Evolutionary conservation across 2,113 vertebrate genomes (phyloP).

Genomic region (Otocyon megalotis): DNA sequence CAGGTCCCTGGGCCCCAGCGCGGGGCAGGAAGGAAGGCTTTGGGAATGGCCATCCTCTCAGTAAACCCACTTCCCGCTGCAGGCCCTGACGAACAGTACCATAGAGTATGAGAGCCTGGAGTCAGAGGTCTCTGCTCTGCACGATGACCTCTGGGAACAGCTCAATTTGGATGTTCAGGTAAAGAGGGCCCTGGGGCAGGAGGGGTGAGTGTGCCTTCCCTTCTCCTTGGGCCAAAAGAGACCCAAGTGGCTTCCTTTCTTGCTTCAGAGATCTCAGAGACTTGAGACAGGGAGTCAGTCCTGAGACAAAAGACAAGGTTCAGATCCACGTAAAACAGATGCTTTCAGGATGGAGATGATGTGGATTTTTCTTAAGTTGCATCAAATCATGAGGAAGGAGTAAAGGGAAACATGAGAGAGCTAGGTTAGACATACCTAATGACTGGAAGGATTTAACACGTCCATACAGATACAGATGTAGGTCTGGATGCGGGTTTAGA

Average conservation of each 20-base stretch:
- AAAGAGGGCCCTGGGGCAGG: slow-evolving; percentile 37
- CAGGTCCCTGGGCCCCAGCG: neutral
- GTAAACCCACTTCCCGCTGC: neutral
- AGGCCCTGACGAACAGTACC: slow-evolving; percentile 92
- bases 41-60: neutral
- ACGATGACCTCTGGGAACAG: slow-evolving; percentile 97
- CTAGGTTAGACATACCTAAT: neutral
- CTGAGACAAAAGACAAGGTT: neutral
- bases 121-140: slow-evolving; percentile 94
- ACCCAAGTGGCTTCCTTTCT: neutral
- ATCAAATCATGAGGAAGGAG: neutral
- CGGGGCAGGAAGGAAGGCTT: neutral
- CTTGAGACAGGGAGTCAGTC: neutral
- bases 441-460: neutral
- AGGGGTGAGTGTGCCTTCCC: neutral
- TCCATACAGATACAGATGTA: neutral
- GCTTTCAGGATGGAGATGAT: neutral
- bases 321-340: neutral
- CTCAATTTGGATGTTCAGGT: slow-evolving; percentile 96
- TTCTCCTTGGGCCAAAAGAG: neutral
- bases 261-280: neutral
- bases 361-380: neutral
- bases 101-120: slow-evolving; percentile 95
- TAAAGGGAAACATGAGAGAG: neutral
- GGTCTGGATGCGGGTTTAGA: neutral